Conservation (phyloP, 2,888 invertebrate genomes). For the Mythimna vitellina region DNA sequence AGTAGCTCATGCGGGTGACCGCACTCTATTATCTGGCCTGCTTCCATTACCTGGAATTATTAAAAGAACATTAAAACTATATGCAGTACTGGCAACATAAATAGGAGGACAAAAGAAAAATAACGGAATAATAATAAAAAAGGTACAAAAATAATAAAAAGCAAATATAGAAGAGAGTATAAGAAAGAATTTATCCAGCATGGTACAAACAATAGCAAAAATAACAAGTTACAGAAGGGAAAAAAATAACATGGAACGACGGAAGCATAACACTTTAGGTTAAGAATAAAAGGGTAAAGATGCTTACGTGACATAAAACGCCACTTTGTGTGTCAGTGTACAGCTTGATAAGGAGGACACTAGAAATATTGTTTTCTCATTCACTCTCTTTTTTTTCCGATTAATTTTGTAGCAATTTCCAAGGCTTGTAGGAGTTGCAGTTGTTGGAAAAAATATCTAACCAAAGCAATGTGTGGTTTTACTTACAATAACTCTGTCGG, state of each 20-base stretch:
- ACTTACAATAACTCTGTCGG: constrained; percentile 95
- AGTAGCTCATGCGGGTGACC: constrained; percentile 93
- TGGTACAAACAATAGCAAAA: too few species aligned
- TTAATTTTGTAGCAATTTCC: neutral
- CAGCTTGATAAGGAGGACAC: too few species aligned
- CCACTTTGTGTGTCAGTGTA: too few species aligned
- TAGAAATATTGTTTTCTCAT: neutral
- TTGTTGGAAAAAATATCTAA: neutral
- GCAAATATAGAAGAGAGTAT: neutral
- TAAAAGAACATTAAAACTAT: neutral
- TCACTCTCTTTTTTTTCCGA: neutral
- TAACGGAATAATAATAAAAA: neutral
- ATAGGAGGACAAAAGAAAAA: neutral
- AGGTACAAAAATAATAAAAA: neutral
- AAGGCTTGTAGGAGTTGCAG: neutral
- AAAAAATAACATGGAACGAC: neutral
- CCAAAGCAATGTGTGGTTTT: neutral
- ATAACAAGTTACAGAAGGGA: neutral
- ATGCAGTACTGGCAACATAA: neutral
- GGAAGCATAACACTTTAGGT: neutral
- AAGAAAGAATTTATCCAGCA: neutral
- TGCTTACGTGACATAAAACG: neutral
- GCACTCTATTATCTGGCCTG: constrained; percentile 92
- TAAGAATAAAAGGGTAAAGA: neutral
- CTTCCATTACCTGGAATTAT: constrained; percentile 88